These are phyloP conservation scores for Gymnothorax reevesii DNA, from an alignment of 2,797 vertebrate species.

Conservation along the genomic window DNA sequence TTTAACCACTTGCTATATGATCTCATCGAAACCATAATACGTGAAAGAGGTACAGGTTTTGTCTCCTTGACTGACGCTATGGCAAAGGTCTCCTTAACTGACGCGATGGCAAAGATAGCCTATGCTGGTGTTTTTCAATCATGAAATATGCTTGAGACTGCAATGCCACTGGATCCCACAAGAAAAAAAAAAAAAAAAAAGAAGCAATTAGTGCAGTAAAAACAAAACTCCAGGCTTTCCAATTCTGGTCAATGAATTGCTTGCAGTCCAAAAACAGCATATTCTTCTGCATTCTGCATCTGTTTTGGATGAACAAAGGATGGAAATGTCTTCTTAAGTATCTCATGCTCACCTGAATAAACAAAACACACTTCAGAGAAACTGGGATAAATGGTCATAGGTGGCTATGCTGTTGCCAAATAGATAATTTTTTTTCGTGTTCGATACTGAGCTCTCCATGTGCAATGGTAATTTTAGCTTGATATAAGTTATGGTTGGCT, in stretches of 20 bases:
- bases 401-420: background rate
- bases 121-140: conserved; percentile 63
- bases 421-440: background rate
- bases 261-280: conserved; percentile 51
- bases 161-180: conserved; percentile 59
- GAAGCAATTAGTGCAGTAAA: conserved; percentile 62
- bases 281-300: conserved; percentile 41
- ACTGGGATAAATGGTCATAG: conserved; percentile 16
- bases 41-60: conserved; percentile 58
- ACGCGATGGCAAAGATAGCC: conserved; percentile 54
- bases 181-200: conserved; percentile 31
- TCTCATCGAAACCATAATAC: conserved; percentile 66
- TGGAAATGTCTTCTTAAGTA: conserved; percentile 22
- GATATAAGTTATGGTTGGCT: background rate
- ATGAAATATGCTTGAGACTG: conserved; percentile 69
- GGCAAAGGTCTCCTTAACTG: conserved; percentile 39
- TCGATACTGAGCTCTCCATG: background rate
- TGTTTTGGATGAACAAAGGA: conserved; percentile 49
- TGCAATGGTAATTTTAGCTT: background rate
- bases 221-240: conserved; percentile 52
- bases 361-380: conserved; percentile 30
- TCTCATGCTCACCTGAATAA: conserved; percentile 48
- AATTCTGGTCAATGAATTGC: conserved; percentile 45
- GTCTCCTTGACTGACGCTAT: conserved; percentile 45
- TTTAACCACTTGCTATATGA: conserved; percentile 60